Conservation (phyloP, 1,140 invertebrate species). For the Dinoponera quadriceps region DNA sequence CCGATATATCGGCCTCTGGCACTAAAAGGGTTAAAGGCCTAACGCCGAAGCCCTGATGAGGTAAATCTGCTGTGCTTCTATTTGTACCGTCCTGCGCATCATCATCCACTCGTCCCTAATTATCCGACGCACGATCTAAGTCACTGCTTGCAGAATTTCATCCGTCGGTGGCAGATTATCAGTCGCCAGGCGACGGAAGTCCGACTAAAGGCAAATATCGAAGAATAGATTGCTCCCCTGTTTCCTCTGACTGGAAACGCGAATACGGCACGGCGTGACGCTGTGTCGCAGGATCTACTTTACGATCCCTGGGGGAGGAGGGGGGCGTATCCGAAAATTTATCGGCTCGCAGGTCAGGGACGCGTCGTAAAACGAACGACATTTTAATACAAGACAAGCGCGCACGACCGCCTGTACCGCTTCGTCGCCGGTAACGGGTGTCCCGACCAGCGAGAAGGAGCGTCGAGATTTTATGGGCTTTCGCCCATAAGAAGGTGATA, state of each 20-base stretch:
- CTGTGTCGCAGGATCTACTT: conserved; percentile 43
- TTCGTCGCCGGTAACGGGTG: not conserved
- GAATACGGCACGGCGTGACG: not conserved
- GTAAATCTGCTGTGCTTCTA: no score
- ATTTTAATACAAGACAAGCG: conserved; percentile 48
- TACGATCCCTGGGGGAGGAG: no score
- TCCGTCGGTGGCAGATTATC: conserved; percentile 21
- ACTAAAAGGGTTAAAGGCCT: no score
- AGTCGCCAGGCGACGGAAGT: not conserved
- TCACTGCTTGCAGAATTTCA: not conserved
- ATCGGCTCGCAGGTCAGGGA: conserved; percentile 30
- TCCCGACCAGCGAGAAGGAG: not conserved
- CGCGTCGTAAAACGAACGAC: conserved; percentile 52
- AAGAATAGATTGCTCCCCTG: conserved; percentile 61
- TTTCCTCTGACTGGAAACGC: conserved; percentile 52
- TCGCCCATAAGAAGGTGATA: not conserved
- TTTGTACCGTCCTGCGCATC: not conserved
- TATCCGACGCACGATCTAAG: conserved; percentile 1
- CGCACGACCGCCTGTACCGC: no score
- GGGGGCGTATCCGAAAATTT: conserved; percentile 50
- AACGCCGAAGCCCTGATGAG: no score
- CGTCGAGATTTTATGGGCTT: not conserved
- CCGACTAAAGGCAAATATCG: conserved; percentile 60
- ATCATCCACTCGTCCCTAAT: not conserved
- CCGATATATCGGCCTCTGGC: no score